Evolutionary conservation across 92 coral and sea anemone genomes (phyloP), one percentile per base, ranked within the genome.

Genomic region (Phenganax stokvisi): DNA sequence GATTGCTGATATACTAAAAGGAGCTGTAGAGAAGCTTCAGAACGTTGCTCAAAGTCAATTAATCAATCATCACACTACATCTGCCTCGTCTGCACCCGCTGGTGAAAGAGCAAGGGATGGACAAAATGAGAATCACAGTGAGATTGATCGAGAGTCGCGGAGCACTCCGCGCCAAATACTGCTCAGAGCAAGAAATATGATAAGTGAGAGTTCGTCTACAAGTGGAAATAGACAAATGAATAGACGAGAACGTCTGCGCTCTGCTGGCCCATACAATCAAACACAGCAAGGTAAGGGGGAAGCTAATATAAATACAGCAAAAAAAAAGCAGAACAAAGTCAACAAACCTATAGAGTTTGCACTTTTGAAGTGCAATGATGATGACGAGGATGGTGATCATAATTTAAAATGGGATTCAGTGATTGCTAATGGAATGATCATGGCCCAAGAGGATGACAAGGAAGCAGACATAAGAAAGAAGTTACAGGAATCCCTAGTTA

Each of bases 201-300:
- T 15, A 28, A 15, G 15, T 28, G 71, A 20, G 44, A 71, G 20
- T 71, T 71, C 17, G 76, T 71, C 76, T 9, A 10, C 51, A 15
- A 53, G 76, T 71, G 76, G 76, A 53, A 71, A 71, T 27, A 44
- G 51, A 53, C 8, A 11, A 71, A 20, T 71, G 54, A 71, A 27
- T 27, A 44, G 44, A 27, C 17, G 54, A 37, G 16, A 71, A 15
- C 0, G 71, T 56, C 60, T 56, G 60, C 60, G 60, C 60, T 56
- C 60, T 56, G 60, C 60, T 56, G 60, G 10, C 60, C 60, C 60
- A 56, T 56, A 56, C 60, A 56, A 13, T 56, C 10, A 56, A 56
- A 56, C 60, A 9, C 9, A 56, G 15, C 10, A 9, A 56, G 15
- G 15, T 56, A 56, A 56, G 60, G 25, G 25, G 25, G 25, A 20